Percentiles rank a stretch among this genome's conserved stretches.
Evolutionary conservation across 1,140 invertebrate species (phyloP).

Genomic region (Scaptomyza graminum): DNA sequence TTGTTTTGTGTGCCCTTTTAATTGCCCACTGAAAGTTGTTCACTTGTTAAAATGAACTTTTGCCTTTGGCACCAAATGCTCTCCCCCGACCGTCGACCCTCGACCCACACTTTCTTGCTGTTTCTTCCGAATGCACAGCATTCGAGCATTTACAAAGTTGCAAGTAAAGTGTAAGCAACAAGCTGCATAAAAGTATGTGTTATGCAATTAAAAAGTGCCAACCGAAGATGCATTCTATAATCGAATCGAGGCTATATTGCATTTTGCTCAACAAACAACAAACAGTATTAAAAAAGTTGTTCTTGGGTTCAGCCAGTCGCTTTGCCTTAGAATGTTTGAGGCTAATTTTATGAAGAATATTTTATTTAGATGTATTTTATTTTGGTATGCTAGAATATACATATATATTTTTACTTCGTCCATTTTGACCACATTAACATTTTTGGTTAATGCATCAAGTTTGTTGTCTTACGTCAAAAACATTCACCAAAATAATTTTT

Average conservation of each 20-base stretch:
- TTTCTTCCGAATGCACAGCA: neutral
- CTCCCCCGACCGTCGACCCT: no score
- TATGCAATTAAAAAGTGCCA: slow-evolving; percentile 72
- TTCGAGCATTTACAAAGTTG: slow-evolving; percentile 28
- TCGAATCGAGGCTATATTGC: slow-evolving; percentile 62
- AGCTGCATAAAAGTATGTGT: slow-evolving; percentile 77
- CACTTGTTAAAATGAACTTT: slow-evolving; percentile 81
- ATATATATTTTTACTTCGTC: no score
- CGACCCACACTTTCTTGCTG: neutral
- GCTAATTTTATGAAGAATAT: no score
- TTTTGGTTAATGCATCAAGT: no score
- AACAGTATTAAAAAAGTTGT: slow-evolving; percentile 31
- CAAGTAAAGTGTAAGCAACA: slow-evolving; percentile 66
- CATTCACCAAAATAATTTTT: no score
- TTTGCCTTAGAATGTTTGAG: no score
- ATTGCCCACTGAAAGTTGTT: slow-evolving; percentile 82
- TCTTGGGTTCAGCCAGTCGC: neutral
- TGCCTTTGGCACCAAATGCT: slow-evolving; percentile 48
- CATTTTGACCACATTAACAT: no score
- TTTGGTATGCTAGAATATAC: no score
- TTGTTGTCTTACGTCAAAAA: no score
- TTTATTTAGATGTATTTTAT: neutral
- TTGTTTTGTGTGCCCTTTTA: slow-evolving; percentile 78
- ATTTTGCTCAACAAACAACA: slow-evolving; percentile 38
- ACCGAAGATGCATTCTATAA: slow-evolving; percentile 32